These are phyloP conservation scores for Dicerorhinus sumatrensis DNA, from an alignment of 2,113 vertebrate genomes.

Conservation along the genomic window DNA sequence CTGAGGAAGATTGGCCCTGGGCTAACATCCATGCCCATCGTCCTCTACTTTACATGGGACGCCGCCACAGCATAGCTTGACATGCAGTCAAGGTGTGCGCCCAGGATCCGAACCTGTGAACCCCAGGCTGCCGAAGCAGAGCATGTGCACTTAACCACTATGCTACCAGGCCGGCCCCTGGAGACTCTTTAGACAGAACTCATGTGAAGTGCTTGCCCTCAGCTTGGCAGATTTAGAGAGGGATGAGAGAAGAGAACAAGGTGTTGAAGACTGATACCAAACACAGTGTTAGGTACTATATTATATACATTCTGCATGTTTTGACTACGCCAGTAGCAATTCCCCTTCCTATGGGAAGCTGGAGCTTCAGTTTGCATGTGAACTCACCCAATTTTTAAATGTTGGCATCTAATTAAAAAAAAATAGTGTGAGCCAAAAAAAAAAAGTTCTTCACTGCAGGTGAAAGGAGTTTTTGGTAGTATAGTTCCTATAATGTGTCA, in stretches of 20 bases:
- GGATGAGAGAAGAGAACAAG: not conserved
- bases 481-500: not conserved
- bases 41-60: too few species aligned
- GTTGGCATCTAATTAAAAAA: constrained; percentile 29
- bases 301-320: not conserved
- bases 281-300: not conserved
- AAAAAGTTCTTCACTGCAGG: not conserved
- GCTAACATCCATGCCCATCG: too few species aligned
- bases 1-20: too few species aligned
- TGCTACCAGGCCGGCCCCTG: too few species aligned
- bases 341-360: not conserved
- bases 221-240: not conserved
- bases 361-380: not conserved
- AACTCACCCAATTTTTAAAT: not conserved
- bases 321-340: not conserved
- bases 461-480: not conserved
- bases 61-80: too few species aligned
- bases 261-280: not conserved
- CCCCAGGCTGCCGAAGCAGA: too few species aligned
- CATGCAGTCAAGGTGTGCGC: too few species aligned
- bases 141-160: too few species aligned
- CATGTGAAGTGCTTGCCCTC: too few species aligned
- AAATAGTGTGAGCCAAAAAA: not conserved
- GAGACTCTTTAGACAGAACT: not conserved
- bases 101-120: too few species aligned